phyloP scores from a whole-genome alignment of 2,797 vertebrate species.

The Tauraco hartlaubi region DNA sequence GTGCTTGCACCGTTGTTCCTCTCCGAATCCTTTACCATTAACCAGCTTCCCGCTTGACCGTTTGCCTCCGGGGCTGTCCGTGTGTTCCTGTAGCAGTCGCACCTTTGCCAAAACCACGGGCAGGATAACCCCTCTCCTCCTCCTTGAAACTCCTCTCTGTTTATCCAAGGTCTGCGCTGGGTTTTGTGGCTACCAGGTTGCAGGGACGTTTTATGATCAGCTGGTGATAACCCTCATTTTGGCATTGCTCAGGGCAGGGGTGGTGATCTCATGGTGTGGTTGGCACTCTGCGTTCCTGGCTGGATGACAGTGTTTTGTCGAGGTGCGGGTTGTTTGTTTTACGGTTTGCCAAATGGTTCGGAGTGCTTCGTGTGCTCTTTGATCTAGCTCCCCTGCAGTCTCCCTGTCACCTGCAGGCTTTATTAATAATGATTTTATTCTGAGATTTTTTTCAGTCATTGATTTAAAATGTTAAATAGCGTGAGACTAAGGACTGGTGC shows the following conservation, averaged over 20 bases:
- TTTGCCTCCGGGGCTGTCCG: background rate
- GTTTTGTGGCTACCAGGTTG: background rate
- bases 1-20: background rate
- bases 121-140: background rate
- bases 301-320: background rate
- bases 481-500: background rate
- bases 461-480: slow-evolving; percentile 46
- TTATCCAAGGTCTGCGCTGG: background rate
- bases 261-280: background rate
- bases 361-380: background rate
- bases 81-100: background rate
- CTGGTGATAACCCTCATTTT: background rate
- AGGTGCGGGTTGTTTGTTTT: background rate
- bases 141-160: background rate
- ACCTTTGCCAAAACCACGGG: background rate
- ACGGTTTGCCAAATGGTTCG: background rate
- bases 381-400: background rate
- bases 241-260: background rate
- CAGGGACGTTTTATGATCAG: background rate
- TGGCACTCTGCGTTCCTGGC: background rate
- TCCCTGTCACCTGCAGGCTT: slow-evolving; percentile 29
- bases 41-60: slow-evolving; percentile 21
- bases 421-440: slow-evolving; percentile 53
- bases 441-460: background rate
- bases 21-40: slow-evolving; percentile 27